Conservation (phyloP, 1,140 invertebrate species). For the Adoxophyes honmai region DNA sequence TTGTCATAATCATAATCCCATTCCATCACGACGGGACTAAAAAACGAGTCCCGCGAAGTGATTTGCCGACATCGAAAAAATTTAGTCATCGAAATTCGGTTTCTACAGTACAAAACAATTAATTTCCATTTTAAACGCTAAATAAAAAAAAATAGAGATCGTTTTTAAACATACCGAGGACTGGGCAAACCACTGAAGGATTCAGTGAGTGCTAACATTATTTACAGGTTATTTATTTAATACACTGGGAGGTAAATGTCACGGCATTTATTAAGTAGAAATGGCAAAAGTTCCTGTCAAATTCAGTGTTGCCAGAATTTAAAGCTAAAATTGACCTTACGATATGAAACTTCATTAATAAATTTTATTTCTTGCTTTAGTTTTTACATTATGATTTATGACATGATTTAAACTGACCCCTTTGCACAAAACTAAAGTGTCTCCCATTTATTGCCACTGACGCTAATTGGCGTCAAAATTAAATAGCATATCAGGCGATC, state of each 20-base stretch:
- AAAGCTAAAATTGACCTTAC: no score
- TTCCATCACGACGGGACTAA: slow-evolving; percentile 28
- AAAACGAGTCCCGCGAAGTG: slow-evolving; percentile 27
- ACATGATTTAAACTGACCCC: no score
- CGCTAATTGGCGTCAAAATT: no score
- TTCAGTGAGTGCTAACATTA: slow-evolving; percentile 23
- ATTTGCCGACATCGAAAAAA: slow-evolving; percentile 30
- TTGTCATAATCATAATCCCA: slow-evolving; percentile 47
- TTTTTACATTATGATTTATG: no score
- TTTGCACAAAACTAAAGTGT: no score
- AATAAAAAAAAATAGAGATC: slow-evolving; percentile 33
- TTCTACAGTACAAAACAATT: slow-evolving; percentile 10
- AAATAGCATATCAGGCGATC: no score
- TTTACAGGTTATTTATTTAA: slow-evolving; percentile 25
- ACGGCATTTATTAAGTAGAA: no score
- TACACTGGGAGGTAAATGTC: slow-evolving; percentile 19
- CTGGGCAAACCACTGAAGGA: slow-evolving; percentile 36
- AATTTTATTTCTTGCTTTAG: no score
- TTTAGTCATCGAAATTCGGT: slow-evolving; percentile 13
- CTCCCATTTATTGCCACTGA: no score
- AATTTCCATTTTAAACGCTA: slow-evolving; percentile 1
- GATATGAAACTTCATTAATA: no score
- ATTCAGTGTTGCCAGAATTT: no score
- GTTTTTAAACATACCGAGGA: slow-evolving; percentile 29
- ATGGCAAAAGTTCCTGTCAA: no score